Base-by-base conservation (phyloP, 2,888 invertebrate genomes). In the Meiosimyza platycephala region DNA sequence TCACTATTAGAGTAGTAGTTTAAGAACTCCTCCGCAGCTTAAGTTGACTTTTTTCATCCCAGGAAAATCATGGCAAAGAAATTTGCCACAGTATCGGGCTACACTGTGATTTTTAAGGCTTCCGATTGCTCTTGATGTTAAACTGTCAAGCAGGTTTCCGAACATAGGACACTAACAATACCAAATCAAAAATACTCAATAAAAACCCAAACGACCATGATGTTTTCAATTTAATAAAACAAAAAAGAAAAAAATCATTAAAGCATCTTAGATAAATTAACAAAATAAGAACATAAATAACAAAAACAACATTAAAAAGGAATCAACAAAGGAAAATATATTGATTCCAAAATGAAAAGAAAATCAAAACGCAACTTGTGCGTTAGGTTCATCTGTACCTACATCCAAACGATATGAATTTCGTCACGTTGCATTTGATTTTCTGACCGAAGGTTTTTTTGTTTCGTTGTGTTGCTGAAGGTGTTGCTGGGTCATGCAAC, bases 261-360 rank as follows among this genome's bases (percentile, higher is more conserved):
- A 54, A 63, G 55, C 67, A 67, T 67, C 67, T 67, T n/a, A 48
- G 68, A 66, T 48, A 50, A 57, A 48, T 68, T 68, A 68, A 68
- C 48, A 57, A 9, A 33, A 47, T 28, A 57, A 48, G 59, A 5
- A 47, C 15, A 57, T 48, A 67, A 57, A 67, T 33, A 67, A 52
- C 47, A 47, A 11, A 28, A 51, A 13, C 22, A 47, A 22, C 55
- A 55, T 22, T 28, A 68, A 40, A 48, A 51, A 9, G 28, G 22
- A n/a, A 28, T 7, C 13, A 28, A 18, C 3, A 68, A 57, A 6
- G 11, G 57, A 68, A 40, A 40, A 40, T 28, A 63, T 12, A 16
- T 48, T 63, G 18, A 18, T 52, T 51, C 40, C 13, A 69, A 47
- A 51, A 33, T 22, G 13, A 33, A 50, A 54, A 12, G 16, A 9